phyloP scores from a whole-genome alignment of 2,113 vertebrate genomes.

The Corythaixoides concolor region DNA sequence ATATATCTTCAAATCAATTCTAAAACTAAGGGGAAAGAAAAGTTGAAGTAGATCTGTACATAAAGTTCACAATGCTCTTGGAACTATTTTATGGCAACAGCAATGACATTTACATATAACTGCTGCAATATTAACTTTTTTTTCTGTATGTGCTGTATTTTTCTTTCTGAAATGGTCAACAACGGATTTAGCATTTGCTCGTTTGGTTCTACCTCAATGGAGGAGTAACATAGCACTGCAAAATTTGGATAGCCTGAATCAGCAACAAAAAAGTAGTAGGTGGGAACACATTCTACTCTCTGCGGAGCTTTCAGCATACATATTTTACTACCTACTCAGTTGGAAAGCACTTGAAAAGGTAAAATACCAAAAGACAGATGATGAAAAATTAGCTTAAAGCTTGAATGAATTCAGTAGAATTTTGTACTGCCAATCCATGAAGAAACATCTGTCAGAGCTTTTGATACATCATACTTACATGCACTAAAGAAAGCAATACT shows the following conservation, averaged over 20 bases:
- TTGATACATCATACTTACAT: neutral
- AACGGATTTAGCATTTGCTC: neutral
- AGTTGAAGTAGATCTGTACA: neutral
- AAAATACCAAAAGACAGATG: neutral
- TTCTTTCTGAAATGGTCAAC: neutral
- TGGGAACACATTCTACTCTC: neutral
- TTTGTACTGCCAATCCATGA: neutral
- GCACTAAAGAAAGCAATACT: neutral
- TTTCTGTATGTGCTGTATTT: neutral
- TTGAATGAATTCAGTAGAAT: neutral
- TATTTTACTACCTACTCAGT: neutral
- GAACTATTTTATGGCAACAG: neutral
- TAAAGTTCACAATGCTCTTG: neutral
- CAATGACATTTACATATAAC: neutral
- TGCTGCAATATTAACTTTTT: neutral
- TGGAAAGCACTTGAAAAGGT: slow-evolving; percentile 5
- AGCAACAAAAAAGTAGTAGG: neutral
- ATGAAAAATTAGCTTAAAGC: neutral
- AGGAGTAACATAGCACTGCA: neutral
- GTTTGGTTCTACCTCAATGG: neutral
- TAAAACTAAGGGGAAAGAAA: neutral
- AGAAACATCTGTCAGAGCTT: neutral
- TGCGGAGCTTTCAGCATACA: neutral
- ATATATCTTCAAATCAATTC: neutral
- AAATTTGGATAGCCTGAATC: neutral